These are phyloP conservation scores for Hypanus sabinus DNA, from an alignment of 2,113 vertebrate species.

Conservation along the genomic window DNA sequence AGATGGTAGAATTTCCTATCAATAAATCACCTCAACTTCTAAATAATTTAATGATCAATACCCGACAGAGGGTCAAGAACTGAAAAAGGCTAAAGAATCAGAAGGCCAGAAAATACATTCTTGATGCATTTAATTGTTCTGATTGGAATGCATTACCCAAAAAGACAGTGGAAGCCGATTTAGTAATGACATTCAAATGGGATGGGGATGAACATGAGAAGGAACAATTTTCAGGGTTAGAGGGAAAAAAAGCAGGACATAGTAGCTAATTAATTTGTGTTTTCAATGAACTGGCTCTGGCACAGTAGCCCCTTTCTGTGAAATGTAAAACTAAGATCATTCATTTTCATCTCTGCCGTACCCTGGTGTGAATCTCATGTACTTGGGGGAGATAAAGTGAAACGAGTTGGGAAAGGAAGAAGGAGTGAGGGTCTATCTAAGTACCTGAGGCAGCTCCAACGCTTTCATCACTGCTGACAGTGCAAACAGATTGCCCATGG, in stretches of 20 bases:
- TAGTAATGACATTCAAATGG: background rate
- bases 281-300: background rate
- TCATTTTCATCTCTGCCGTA: background rate
- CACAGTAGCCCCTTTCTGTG: background rate
- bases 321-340: no score
- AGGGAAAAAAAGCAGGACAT: background rate
- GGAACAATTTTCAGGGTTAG: background rate
- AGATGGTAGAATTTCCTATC: background rate
- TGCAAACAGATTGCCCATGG: constrained; percentile 64
- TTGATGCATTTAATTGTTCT: no score
- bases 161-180: background rate
- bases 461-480: constrained; percentile 79
- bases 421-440: background rate
- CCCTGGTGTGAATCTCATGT: background rate
- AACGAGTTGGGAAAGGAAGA: background rate
- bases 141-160: no score
- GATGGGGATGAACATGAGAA: background rate
- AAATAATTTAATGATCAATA: background rate
- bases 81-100: background rate
- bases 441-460: constrained; percentile 75
- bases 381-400: no score
- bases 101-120: no score
- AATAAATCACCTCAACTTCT: background rate
- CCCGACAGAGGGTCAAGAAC: background rate
- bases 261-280: background rate